A percentile compares a stretch with the other conserved stretches of the same genome.
phyloP scores from a whole-genome alignment of 2,113 vertebrate genomes.

The Gadus macrocephalus region DNA sequence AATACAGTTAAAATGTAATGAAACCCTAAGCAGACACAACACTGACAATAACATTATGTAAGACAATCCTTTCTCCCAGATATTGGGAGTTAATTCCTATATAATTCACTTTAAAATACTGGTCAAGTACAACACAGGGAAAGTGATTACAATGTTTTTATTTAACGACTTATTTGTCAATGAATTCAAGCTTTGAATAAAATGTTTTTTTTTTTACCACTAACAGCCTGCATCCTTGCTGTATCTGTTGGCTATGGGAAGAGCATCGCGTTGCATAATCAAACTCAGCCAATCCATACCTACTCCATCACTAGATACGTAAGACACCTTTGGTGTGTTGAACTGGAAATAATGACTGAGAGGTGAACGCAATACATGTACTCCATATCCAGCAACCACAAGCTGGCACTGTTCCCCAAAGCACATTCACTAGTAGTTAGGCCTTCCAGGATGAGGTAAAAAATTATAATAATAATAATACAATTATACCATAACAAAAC shows the following conservation, averaged over 20 bases:
- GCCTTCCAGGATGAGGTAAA: conserved; percentile 33
- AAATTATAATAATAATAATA: conserved; percentile 10
- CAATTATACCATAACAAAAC: conserved; percentile 40
- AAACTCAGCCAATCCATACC: conserved; percentile 56
- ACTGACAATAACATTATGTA: no score
- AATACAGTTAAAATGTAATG: no score
- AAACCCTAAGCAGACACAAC: no score
- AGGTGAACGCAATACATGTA: conserved; percentile 34
- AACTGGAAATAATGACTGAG: conserved; percentile 51
- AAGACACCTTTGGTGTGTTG: conserved; percentile 51
- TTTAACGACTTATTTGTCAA: background rate
- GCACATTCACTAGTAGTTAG: conserved; percentile 47
- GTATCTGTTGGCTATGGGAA: conserved; percentile 43
- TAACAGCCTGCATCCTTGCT: conserved; percentile 63
- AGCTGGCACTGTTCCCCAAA: conserved; percentile 28
- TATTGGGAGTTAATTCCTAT: background rate
- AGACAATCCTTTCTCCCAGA: no score
- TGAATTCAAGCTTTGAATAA: conserved; percentile 71
- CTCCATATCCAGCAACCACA: conserved; percentile 26
- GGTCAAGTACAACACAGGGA: background rate
- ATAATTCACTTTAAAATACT: background rate
- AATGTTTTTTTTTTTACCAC: conserved; percentile 54
- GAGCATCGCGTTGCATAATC: conserved; percentile 59
- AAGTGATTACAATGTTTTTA: background rate
- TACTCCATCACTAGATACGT: conserved; percentile 45